Evolutionary conservation across 1,140 invertebrate genomes (phyloP).

Genomic region (Bacillus rossius): DNA sequence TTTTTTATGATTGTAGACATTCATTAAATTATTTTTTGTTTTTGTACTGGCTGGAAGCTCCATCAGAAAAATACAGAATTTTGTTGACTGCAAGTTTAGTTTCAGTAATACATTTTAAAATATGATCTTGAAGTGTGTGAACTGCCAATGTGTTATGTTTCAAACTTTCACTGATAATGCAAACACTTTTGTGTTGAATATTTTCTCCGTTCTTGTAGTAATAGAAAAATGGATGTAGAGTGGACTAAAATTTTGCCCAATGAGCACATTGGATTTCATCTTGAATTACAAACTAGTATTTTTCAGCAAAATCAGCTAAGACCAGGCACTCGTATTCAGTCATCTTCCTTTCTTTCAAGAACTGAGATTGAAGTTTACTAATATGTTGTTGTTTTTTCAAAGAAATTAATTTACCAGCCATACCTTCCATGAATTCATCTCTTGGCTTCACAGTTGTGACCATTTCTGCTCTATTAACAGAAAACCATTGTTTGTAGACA

Average conservation of each 20-base stretch:
- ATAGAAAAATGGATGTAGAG: slow-evolving; percentile 19
- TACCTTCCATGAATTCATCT: background rate
- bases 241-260: slow-evolving; percentile 19
- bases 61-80: slow-evolving; percentile 34
- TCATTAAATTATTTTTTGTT: slow-evolving; percentile 30
- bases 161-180: slow-evolving; percentile 10
- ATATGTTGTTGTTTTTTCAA: no score
- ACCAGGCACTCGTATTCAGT: slow-evolving; percentile 5
- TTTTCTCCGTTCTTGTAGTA: slow-evolving; percentile 15
- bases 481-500: slow-evolving; percentile 10
- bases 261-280: slow-evolving; percentile 21
- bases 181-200: background rate
- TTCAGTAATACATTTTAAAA: slow-evolving; percentile 2
- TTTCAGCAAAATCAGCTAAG: slow-evolving; percentile 22
- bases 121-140: slow-evolving; percentile 3
- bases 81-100: slow-evolving; percentile 6
- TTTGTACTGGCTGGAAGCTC: slow-evolving; percentile 32
- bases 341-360: slow-evolving; percentile 5
- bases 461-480: slow-evolving; percentile 13
- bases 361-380: background rate
- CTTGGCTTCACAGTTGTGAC: slow-evolving; percentile 7
- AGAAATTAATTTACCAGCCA: no score
- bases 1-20: slow-evolving; percentile 27
- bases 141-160: slow-evolving; percentile 11
- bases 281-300: slow-evolving; percentile 23